These are phyloP conservation scores for Drosophila stalkeri DNA, from an alignment of 2,888 invertebrate species.

Conservation along the genomic window DNA sequence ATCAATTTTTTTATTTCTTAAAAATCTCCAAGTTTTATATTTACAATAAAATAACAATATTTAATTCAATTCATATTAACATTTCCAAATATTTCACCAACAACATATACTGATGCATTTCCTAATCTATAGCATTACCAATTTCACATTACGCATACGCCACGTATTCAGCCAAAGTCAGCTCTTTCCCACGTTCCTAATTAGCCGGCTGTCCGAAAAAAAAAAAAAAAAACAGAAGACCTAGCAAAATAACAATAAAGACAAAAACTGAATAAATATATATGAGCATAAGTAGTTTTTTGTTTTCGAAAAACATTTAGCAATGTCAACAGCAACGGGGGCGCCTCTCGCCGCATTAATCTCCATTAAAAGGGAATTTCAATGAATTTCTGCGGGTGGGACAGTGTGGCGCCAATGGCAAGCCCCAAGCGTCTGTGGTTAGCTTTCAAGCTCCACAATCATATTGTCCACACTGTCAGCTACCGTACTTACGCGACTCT, in stretches of 20 bases:
- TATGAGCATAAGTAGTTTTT: conserved; percentile 6
- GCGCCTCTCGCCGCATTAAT: conserved; percentile 72
- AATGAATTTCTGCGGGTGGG: conserved; percentile 74
- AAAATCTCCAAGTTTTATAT: no score
- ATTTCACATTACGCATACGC: conserved; percentile 42
- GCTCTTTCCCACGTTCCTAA: conserved; percentile 73
- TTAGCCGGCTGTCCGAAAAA: conserved; percentile 47
- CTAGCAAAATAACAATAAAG: conserved; percentile 25
- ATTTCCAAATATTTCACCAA: neutral
- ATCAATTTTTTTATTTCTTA: no score
- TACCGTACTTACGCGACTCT: conserved; percentile 69
- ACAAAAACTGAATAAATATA: conserved; percentile 45
- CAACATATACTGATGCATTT: neutral
- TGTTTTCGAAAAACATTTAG: conserved; percentile 74
- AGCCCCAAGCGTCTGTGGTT: conserved; percentile 17
- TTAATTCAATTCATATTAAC: neutral
- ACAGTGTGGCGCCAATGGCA: conserved; percentile 50
- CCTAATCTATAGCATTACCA: neutral
- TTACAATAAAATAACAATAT: neutral
- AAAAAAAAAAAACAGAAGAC: conserved; percentile 10
- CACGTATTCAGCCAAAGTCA: conserved; percentile 6
- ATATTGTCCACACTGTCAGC: conserved; percentile 38
- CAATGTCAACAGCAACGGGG: conserved; percentile 67
- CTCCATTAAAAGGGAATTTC: conserved; percentile 83
- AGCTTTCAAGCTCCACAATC: conserved; percentile 16